phyloP scores from a whole-genome alignment of 2,113 vertebrate genomes.

The Petromus typicus region DNA sequence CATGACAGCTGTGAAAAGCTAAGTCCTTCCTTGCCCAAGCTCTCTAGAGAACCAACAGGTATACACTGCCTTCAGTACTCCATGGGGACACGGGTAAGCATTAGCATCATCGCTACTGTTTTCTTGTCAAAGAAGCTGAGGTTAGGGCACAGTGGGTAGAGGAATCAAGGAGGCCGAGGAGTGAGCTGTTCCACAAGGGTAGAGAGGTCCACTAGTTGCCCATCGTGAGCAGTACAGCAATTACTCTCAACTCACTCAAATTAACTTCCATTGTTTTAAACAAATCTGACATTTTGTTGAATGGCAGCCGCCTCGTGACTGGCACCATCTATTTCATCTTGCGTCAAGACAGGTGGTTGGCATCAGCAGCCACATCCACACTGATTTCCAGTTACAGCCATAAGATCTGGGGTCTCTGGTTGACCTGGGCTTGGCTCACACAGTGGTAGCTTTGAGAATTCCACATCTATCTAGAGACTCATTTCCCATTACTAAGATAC shows the following conservation, averaged over 20 bases:
- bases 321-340: neutral
- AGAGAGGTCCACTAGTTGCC: neutral
- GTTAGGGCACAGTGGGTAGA: neutral
- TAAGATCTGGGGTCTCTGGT: neutral
- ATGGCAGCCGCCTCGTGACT: neutral
- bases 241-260: neutral
- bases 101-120: neutral
- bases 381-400: neutral
- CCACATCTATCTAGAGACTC: neutral
- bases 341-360: neutral
- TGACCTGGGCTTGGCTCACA: neutral
- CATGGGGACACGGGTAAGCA: no score
- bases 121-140: neutral
- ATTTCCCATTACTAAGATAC: slow-evolving; percentile 17
- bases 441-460: neutral
- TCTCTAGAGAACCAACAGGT: neutral
- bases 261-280: neutral
- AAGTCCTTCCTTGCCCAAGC: neutral
- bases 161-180: neutral
- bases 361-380: neutral
- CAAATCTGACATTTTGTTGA: neutral
- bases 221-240: neutral
- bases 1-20: neutral
- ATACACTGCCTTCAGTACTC: neutral
- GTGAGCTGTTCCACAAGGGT: neutral